Percentiles rank a stretch among this genome's conserved stretches.
phyloP scores from a whole-genome alignment of 2,888 invertebrate species.

The Portevinia maculata region DNA sequence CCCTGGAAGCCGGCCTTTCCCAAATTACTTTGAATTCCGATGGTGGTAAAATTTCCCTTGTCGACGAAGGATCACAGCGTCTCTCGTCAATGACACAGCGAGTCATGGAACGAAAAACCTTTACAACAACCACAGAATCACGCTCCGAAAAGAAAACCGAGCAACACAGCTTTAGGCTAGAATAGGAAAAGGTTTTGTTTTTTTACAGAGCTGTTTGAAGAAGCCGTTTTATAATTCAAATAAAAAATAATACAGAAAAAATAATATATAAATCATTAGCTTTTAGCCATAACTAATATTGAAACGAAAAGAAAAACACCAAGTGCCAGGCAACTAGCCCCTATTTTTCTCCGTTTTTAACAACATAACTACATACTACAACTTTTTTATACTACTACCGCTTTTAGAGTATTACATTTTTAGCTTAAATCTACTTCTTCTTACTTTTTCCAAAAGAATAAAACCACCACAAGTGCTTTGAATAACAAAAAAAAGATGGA shows the following conservation, averaged over 20 bases:
- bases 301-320: slow-evolving; percentile 44
- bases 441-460: not conserved
- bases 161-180: slow-evolving; percentile 82
- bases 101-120: slow-evolving; percentile 82
- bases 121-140: slow-evolving; percentile 82
- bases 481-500: slow-evolving; percentile 38
- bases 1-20: slow-evolving; percentile 81
- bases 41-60: slow-evolving; percentile 80
- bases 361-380: slow-evolving; percentile 7
- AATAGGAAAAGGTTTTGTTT: slow-evolving; percentile 75
- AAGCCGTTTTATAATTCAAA: slow-evolving; percentile 45
- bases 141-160: slow-evolving; percentile 82
- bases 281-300: slow-evolving; percentile 56
- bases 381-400: slow-evolving; percentile 15
- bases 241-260: slow-evolving; percentile 40
- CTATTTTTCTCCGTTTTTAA: slow-evolving; percentile 10
- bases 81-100: slow-evolving; percentile 82
- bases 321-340: slow-evolving; percentile 71
- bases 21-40: slow-evolving; percentile 81
- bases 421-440: slow-evolving; percentile 16
- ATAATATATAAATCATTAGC: slow-evolving; percentile 66
- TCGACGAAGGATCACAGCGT: slow-evolving; percentile 82
- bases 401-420: slow-evolving; percentile 20
- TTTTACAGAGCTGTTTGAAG: slow-evolving; percentile 32
- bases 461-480: slow-evolving; percentile 59